These are phyloP conservation scores for Idaea aversata DNA, from an alignment of 2,888 invertebrate species.

Conservation along the genomic window DNA sequence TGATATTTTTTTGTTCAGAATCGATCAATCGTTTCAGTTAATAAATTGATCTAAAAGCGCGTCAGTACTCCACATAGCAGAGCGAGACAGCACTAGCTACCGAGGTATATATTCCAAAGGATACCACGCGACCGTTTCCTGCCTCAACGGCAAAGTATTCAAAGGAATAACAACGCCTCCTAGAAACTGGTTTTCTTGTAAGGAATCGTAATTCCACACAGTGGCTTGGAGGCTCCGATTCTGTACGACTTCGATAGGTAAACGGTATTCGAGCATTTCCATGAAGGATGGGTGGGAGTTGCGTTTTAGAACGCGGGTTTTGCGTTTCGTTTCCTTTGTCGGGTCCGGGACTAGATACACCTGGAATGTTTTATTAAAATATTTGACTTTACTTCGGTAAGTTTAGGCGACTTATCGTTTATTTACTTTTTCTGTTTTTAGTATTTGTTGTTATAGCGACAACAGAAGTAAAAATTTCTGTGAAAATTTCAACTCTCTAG, in stretches of 20 bases:
- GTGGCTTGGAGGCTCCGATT: slow-evolving; percentile 92
- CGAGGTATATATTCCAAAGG: slow-evolving; percentile 81
- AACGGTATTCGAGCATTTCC: slow-evolving; percentile 96
- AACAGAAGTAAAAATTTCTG: too few species aligned
- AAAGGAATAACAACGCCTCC: slow-evolving; percentile 94
- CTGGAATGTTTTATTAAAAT: slow-evolving; percentile 39
- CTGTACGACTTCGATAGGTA: slow-evolving; percentile 89
- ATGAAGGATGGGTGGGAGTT: slow-evolving; percentile 98
- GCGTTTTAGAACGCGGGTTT: slow-evolving; percentile 95
- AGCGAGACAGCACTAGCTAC: slow-evolving; percentile 63
- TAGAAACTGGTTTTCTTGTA: slow-evolving; percentile 96
- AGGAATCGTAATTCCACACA: slow-evolving; percentile 95
- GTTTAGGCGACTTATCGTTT: too few species aligned
- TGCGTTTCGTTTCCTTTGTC: slow-evolving; percentile 95
- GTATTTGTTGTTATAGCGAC: too few species aligned
- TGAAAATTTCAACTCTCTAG: too few species aligned
- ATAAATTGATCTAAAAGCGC: slow-evolving; percentile 29
- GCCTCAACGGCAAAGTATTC: slow-evolving; percentile 84
- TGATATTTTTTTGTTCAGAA: slow-evolving; percentile 5
- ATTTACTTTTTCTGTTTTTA: too few species aligned
- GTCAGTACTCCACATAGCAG: slow-evolving; percentile 57
- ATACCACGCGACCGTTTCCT: slow-evolving; percentile 94
- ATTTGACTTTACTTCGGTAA: background rate
- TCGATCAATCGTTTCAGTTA: background rate
- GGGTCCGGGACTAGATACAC: slow-evolving; percentile 95